Evolutionary conservation across 2,888 invertebrate species (phyloP), one percentile per base, ranked within the genome.

Genomic region (Brachycybe producta): DNA sequence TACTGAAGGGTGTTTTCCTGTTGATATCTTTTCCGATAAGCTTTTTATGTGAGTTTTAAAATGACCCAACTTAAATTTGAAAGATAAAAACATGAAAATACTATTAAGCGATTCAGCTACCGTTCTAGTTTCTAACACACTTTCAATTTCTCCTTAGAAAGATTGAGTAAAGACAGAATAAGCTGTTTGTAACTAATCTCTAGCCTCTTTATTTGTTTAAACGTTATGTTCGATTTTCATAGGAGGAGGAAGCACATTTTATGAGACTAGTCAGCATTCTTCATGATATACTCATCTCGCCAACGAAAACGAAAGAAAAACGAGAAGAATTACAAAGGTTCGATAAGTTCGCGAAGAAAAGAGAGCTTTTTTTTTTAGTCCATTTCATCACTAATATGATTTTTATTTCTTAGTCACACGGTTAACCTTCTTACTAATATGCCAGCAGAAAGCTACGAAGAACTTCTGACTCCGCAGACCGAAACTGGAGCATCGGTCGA

Each of bases 351-450:
- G 7, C 19, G n/a, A 39, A 45, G 30, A n/a, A 11, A 36, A 36
- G 23, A n/a, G n/a, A 21, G 4, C 26, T 38, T 38, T 21, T 40
- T 28, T 49, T 23, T 15, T 45, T 50, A 36, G n/a, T 26, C 5
- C 15, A 21, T 2, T 19, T 19, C 15, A 13, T 17, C 17, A 47
- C 5, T 50, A 13, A 36, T 13, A 19, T 17, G 5, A 50, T 17
- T 24, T 7, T 49, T 36, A 24, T 3, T 24, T 38, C 28, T 28
- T 57, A 84, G 82, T 59, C 81, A 92, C 68, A 77, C 84, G 54
- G 77, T 85, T 7, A 86, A 92, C 70, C 70, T 92, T 58, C 69
- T 94, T 55, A 86, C 84, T 39, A 81, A 83, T 65, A 78, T 91
- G 57, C 87, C 88, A n/a, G 70, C 73, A 21, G 72, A 71, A 50